phyloP scores from a whole-genome alignment of 2,888 invertebrate genomes.

The Ptychoptera contaminata region DNA sequence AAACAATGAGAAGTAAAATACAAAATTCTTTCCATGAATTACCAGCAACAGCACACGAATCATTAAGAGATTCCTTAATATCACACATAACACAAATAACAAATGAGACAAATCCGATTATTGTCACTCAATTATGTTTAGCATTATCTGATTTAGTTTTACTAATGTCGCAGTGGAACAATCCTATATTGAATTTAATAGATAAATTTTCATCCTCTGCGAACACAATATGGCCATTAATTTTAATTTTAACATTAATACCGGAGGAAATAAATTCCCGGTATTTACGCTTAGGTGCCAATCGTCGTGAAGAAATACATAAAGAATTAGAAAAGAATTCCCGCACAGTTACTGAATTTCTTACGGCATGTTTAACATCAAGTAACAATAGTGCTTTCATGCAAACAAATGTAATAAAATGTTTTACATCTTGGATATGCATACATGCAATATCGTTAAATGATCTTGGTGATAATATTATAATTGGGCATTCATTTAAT shows the following conservation, averaged over 20 bases:
- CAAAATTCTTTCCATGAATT: conserved; percentile 83
- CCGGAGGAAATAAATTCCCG: conserved; percentile 89
- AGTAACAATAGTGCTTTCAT: conserved; percentile 48
- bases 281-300: conserved; percentile 72
- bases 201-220: conserved; percentile 48
- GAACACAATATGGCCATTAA: conserved; percentile 60
- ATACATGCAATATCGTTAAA: conserved; percentile 65
- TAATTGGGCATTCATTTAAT: conserved; percentile 57
- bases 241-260: conserved; percentile 84
- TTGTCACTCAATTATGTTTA: conserved; percentile 82
- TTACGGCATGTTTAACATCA: conserved; percentile 58
- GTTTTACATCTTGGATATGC: conserved; percentile 84
- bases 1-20: conserved; percentile 94
- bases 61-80: conserved; percentile 79
- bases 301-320: conserved; percentile 72
- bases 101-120: conserved; percentile 62
- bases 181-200: conserved; percentile 72
- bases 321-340: conserved; percentile 63
- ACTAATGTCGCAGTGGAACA: conserved; percentile 86
- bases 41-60: conserved; percentile 66
- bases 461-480: conserved; percentile 54
- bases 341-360: conserved; percentile 58
- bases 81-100: conserved; percentile 71
- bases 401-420: conserved; percentile 59
- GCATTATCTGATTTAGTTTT: conserved; percentile 88